Evolutionary conservation across 2,797 vertebrate genomes (phyloP).

Genomic region (Nannoperca australis): DNA sequence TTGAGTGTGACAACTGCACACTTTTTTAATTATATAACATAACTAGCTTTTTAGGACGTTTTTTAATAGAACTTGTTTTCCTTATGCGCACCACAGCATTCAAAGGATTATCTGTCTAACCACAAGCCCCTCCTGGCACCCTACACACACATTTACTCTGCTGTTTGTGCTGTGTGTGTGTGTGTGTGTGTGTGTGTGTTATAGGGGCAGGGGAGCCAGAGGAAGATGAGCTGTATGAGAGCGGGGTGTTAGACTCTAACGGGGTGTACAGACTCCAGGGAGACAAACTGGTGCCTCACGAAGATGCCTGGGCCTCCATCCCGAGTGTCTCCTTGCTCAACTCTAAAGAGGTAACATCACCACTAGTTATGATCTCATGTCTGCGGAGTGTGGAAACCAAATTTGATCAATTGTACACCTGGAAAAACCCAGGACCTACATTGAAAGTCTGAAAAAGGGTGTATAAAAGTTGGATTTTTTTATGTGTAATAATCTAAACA

Average conservation of each 20-base stretch:
- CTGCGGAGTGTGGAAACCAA: neutral
- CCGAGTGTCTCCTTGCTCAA: conserved; percentile 85
- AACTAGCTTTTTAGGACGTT: neutral
- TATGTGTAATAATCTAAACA: neutral
- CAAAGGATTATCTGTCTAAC: conserved; percentile 11
- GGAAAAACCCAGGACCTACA: neutral
- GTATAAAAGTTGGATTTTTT: neutral
- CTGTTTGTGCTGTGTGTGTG: conserved; percentile 19
- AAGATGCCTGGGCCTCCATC: conserved; percentile 87
- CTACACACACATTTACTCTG: conserved; percentile 14
- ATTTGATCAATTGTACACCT: conserved; percentile 8
- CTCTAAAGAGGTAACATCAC: conserved; percentile 84
- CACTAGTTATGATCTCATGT: conserved; percentile 13
- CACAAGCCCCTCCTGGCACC: neutral
- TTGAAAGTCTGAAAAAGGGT: neutral
- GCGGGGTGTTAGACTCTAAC: conserved; percentile 84
- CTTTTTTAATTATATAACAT: neutral
- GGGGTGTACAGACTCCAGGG: conserved; percentile 85
- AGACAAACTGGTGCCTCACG: conserved; percentile 86
- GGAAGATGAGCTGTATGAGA: conserved; percentile 89
- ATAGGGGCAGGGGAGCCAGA: conserved; percentile 87
- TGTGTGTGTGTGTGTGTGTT: conserved; percentile 38
- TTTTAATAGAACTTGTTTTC: neutral
- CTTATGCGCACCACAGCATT: neutral
- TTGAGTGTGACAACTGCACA: neutral